Conservation (phyloP, 2,797 vertebrate genomes). For the Cirrhinus mrigala region DNA sequence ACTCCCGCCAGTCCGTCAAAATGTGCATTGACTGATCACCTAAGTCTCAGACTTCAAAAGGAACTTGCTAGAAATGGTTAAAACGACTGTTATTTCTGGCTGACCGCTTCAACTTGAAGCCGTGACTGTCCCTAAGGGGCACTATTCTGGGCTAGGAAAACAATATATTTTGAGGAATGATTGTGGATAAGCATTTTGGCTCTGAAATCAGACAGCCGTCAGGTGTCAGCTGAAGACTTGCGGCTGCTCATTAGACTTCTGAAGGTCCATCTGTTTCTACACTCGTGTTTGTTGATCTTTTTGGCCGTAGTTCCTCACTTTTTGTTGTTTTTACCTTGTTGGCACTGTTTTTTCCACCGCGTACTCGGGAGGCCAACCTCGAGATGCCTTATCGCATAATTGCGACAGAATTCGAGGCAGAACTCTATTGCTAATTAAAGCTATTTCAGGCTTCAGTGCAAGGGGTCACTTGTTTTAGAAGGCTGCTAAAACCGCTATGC, state of each 20-base stretch:
- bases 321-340: conserved; percentile 38
- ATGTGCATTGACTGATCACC: conserved; percentile 51
- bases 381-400: conserved; percentile 53
- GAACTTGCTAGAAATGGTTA: conserved; percentile 46
- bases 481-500: conserved; percentile 53
- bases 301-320: conserved; percentile 12
- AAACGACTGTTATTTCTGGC: conserved; percentile 59
- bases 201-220: conserved; percentile 52
- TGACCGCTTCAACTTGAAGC: conserved; percentile 44
- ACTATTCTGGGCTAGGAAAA: conserved; percentile 58
- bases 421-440: conserved; percentile 49
- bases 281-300: conserved; percentile 41
- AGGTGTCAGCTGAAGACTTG: conserved; percentile 55
- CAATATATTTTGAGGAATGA: conserved; percentile 47
- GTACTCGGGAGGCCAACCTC: conserved; percentile 10
- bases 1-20: conserved; percentile 54
- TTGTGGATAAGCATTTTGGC: conserved; percentile 57
- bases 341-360: conserved; percentile 27
- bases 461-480: conserved; percentile 59
- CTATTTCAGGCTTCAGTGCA: conserved; percentile 55
- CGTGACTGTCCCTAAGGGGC: conserved; percentile 50
- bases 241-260: conserved; percentile 55
- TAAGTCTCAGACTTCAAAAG: conserved; percentile 58
- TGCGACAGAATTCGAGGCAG: conserved; percentile 43
- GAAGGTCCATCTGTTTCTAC: conserved; percentile 44